Evolutionary conservation across 2,888 invertebrate genomes (phyloP), one percentile per base, ranked within the genome.

Genomic region (Biston stratarius): DNA sequence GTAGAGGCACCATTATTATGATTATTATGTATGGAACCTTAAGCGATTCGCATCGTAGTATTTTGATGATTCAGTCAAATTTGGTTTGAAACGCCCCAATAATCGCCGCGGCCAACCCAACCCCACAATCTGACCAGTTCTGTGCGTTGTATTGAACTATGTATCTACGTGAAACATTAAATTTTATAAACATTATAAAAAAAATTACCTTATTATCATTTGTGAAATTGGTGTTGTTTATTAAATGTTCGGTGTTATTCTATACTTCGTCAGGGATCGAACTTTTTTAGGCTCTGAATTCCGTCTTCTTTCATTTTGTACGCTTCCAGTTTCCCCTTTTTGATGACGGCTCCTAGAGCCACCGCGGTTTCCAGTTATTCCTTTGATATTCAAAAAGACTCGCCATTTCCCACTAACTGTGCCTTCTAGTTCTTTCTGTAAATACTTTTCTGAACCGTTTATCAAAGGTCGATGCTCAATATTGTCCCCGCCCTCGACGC

Each of bases 351-450:
- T 47, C 14, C 15, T 12, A 34, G 14, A 42, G 34, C 49, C 47
- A 34, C 36, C 38, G 15, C 38, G 24, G 55, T 49, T 47, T 48
- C 6, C 38, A 51, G 38, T 57, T 49, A 44, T 64, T 44, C 24
- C 60, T 44, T 51, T 53, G 42, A 24, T 69, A 51, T 68, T 59
- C 60, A 63, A 24, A 45, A 61, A 48, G 67, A 82, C 79, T 76
- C 75, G 74, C 81, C 64, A 77, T 85, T 87, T 77, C 81, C 86
- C 84, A 90, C 88, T 88, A 70, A 91, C 89, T 90, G 92, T 93
- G 92, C 92, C 93, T 92, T 93, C 92, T 92, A 91, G 87, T 87
- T 89, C 87, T 87, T 85, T 83, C 76, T 85, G 82, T 90, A 90
- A 83, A 88, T 90, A 88, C 79, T 82, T 86, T 83, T 77, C 74